Conservation (phyloP, 2,797 vertebrate genomes). For the Enteromius mattozi region DNA sequence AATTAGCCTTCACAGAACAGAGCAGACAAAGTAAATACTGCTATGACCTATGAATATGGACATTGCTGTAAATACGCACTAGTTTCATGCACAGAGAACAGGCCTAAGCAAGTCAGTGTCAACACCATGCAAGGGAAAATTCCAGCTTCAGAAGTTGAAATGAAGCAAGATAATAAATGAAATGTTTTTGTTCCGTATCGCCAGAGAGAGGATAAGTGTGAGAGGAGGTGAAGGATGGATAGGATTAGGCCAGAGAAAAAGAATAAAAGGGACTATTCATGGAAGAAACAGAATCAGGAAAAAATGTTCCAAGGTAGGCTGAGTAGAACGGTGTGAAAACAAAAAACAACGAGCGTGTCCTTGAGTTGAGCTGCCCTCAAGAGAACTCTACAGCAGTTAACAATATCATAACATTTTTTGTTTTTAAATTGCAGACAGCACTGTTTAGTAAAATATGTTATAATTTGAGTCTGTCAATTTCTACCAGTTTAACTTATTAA, state of each 20-base stretch:
- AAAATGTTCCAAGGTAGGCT: neutral
- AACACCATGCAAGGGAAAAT: neutral
- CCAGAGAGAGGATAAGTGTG: neutral
- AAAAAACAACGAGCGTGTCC: constrained; percentile 10
- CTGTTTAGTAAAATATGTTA: neutral
- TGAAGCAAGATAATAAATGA: constrained; percentile 1
- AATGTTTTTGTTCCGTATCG: neutral
- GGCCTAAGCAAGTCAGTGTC: neutral
- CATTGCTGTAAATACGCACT: neutral
- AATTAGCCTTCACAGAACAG: neutral
- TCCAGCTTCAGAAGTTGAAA: neutral
- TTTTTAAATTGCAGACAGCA: neutral
- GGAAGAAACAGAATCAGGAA: neutral
- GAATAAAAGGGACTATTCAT: constrained; percentile 31
- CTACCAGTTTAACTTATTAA: neutral
- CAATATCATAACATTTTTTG: neutral
- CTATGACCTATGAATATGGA: neutral
- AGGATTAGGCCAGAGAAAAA: constrained; percentile 2
- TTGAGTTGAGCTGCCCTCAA: constrained; percentile 24
- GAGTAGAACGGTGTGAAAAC: neutral
- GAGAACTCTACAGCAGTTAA: neutral
- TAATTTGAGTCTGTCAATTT: neutral
- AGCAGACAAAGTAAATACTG: neutral
- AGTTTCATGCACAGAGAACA: neutral
- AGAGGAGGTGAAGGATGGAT: constrained; percentile 27